Evolutionary conservation across 2,113 vertebrate species (phyloP).

Genomic region (Ciconia stormi): DNA sequence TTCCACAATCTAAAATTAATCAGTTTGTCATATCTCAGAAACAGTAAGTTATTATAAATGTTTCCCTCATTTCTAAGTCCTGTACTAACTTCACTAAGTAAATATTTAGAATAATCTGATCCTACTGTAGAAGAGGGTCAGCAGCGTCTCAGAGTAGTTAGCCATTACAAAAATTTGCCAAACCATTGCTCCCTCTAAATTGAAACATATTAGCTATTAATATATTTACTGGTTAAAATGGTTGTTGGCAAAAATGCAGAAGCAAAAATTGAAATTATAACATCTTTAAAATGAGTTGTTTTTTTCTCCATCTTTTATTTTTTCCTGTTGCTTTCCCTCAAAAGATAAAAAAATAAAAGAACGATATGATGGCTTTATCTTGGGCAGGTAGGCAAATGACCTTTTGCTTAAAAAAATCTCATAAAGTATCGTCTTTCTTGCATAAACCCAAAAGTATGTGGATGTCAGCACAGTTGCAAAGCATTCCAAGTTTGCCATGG

Average conservation of each 20-base stretch:
- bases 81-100: not conserved
- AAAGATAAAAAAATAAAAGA: not conserved
- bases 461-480: constrained; percentile 34
- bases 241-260: not conserved
- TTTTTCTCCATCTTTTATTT: not conserved
- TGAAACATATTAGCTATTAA: not conserved
- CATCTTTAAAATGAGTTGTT: not conserved
- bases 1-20: constrained; percentile 40
- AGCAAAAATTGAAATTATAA: not conserved
- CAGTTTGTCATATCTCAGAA: constrained; percentile 26
- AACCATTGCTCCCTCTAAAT: not conserved
- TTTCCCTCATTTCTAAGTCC: not conserved
- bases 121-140: not conserved
- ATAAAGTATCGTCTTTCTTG: constrained; percentile 6
- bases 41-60: not conserved
- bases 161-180: not conserved
- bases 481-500: constrained; percentile 4
- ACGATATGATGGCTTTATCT: not conserved
- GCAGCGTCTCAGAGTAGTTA: not conserved
- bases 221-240: not conserved
- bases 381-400: not conserved
- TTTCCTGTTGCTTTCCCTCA: not conserved
- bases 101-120: not conserved
- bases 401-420: not conserved
- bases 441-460: constrained; percentile 16